Base-by-base conservation (phyloP, 2,113 vertebrate genomes). In the Toxotes jaculatrix region DNA sequence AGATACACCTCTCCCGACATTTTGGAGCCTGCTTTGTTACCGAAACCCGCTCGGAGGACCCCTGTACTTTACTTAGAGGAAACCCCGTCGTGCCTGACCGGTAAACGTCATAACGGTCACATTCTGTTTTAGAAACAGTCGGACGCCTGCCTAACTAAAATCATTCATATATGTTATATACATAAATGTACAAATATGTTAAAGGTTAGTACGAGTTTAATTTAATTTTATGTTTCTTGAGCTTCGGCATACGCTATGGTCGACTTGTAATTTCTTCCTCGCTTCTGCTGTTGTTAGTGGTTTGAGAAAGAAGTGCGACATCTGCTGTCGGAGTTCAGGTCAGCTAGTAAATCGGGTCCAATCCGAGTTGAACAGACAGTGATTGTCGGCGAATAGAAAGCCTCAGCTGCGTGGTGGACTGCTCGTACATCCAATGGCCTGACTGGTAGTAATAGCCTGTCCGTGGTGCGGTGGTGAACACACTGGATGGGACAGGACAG, bases 1-100 rank as follows among this genome's bases (percentile, higher is more conserved):
- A 92, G 56, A 5, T 90, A 93, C 12, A 90, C 67, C 23, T 93
- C 88, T 49, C 89, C 94, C 93, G 93, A 96, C 97, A 97, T 97
- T 91, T 95, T 94, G 84, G 72, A 88, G 32, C 16, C 40, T 79
- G 85, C 83, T 91, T 81, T 83, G 79, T 77, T 71, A 68, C 53
- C 45, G 11, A 43, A 45, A 72, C 42, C 53, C 74, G 72, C 61
- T 4, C 31, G 0, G 12, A 89, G 86, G 91, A 87, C 90, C 88
- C 38, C 32, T 66, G 38, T 53, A 57, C 23, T 65, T 32, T 5
- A 19, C 0, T 0, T 1, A 9, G 43, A 43, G 55, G 56, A 14
- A 38, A 59, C 56, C 80, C 2, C 7, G 0, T 16, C 2, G 43
- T 74, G 84, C 90, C 90, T 90, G 91, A 70, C 17, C 3, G 0